Conservation (phyloP, 1,140 invertebrate genomes). For the Camponotus vicinus region DNA sequence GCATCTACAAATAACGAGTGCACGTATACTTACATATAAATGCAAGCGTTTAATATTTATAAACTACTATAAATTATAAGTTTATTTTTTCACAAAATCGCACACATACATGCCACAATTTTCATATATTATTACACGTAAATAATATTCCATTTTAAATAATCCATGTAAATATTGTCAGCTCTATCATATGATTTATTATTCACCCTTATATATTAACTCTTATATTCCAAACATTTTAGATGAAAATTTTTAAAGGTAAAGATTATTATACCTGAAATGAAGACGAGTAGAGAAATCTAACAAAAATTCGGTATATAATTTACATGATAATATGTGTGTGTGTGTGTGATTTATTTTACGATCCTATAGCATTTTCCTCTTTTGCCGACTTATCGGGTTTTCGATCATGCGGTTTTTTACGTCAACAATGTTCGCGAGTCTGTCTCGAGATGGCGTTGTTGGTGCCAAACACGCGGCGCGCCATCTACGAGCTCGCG, state of each 20-base stretch:
- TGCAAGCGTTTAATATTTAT: constrained; percentile 56
- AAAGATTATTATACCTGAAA: background rate
- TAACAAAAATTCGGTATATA: background rate
- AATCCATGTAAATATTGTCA: background rate
- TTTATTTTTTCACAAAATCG: background rate
- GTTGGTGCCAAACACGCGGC: background rate
- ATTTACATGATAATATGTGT: too few species aligned
- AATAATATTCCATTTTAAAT: background rate
- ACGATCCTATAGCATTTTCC: background rate
- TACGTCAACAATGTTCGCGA: constrained; percentile 65
- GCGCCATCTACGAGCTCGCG: constrained; percentile 77
- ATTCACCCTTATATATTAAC: background rate
- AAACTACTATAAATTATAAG: background rate
- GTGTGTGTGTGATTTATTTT: background rate
- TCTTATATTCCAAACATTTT: background rate
- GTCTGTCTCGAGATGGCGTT: constrained; percentile 74
- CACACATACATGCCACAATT: background rate
- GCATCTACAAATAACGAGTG: constrained; percentile 68
- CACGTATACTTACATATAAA: background rate
- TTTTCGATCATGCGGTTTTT: constrained; percentile 26
- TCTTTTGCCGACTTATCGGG: constrained; percentile 16
- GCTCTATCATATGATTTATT: background rate
- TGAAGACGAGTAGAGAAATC: background rate
- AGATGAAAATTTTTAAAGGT: background rate
- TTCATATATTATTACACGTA: background rate